phyloP scores from a whole-genome alignment of 2,113 vertebrate species.

The Zosterops pallidus region DNA sequence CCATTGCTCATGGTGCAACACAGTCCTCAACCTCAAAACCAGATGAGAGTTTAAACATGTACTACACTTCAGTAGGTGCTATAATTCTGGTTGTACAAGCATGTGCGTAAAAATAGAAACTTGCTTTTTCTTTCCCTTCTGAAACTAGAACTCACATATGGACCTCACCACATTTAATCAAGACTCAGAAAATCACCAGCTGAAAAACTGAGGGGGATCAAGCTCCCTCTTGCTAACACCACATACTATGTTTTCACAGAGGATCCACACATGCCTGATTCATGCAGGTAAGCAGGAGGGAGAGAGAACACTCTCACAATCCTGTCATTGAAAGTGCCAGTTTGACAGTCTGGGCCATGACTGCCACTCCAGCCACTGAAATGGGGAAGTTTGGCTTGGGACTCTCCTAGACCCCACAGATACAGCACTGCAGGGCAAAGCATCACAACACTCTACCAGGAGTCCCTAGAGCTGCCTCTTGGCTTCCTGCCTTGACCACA shows the following conservation, averaged over 20 bases:
- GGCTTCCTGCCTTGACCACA: background rate
- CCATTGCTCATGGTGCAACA: background rate
- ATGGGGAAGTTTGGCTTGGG: background rate
- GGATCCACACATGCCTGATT: background rate
- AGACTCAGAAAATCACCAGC: background rate
- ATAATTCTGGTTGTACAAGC: background rate
- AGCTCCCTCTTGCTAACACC: background rate
- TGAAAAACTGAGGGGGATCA: background rate
- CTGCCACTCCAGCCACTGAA: background rate
- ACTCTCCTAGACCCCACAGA: background rate
- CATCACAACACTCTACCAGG: background rate
- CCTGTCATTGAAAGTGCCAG: background rate
- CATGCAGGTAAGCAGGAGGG: rapidly evolving
- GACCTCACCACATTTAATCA: background rate
- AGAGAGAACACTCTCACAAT: background rate
- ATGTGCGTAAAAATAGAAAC: background rate
- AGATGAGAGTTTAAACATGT: background rate
- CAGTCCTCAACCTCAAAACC: background rate
- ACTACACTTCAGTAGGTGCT: background rate
- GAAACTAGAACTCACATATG: background rate
- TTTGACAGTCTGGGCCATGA: background rate
- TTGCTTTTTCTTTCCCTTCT: background rate
- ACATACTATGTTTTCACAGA: background rate
- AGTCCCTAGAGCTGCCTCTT: background rate
- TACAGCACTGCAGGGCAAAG: background rate